These are phyloP conservation scores for Suncus etruscus DNA, from an alignment of 2,113 vertebrate genomes.

Conservation along the genomic window DNA sequence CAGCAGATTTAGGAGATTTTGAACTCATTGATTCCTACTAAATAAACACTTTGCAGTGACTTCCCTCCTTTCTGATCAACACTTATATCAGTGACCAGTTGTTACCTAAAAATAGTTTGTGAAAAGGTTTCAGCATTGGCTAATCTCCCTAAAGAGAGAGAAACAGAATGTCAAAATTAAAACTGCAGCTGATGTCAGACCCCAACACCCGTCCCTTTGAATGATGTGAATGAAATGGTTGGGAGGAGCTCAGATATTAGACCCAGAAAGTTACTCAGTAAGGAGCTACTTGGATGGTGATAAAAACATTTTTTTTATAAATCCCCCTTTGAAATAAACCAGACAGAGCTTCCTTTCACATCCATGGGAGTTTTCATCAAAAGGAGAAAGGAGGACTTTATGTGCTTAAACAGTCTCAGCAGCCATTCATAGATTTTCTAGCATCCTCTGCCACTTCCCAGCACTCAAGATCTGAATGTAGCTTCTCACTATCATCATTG, in stretches of 20 bases:
- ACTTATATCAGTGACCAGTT: constrained; percentile 50
- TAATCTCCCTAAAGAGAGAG: constrained; percentile 28
- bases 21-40: constrained; percentile 35
- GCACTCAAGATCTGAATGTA: constrained; percentile 79
- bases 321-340: constrained; percentile 88
- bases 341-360: constrained; percentile 90
- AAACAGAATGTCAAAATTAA: constrained; percentile 57
- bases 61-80: constrained; percentile 21
- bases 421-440: constrained; percentile 86
- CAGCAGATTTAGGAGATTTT: constrained; percentile 8
- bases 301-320: constrained; percentile 82
- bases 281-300: constrained; percentile 86
- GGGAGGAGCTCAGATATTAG: constrained; percentile 85
- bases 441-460: constrained; percentile 81
- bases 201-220: constrained; percentile 70
- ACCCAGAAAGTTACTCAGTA: constrained; percentile 84
- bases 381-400: constrained; percentile 89
- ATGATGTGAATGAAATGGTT: constrained; percentile 84
- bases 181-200: constrained; percentile 73
- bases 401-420: constrained; percentile 84
- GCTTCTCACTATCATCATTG: constrained; percentile 80
- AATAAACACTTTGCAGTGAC: neutral
- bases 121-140: constrained; percentile 14
- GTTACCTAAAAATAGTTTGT: constrained; percentile 56
- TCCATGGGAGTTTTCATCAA: constrained; percentile 85